phyloP scores from a whole-genome alignment of 2,888 invertebrate genomes.

The Ellobium chinense region DNA sequence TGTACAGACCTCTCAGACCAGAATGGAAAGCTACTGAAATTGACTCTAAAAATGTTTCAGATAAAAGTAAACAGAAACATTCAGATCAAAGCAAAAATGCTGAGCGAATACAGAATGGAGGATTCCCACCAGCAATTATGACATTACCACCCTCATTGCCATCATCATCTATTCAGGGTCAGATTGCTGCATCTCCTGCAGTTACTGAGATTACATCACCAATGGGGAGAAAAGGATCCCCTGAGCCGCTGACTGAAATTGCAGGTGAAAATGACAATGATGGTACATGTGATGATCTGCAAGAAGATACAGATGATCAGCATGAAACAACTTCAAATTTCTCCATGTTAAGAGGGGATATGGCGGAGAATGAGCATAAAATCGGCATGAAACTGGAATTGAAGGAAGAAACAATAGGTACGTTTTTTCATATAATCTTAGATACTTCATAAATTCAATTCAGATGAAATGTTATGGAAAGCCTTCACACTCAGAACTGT shows the following conservation, averaged over 20 bases:
- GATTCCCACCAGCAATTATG: not conserved
- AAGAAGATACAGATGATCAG: not conserved
- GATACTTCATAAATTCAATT: too few species aligned
- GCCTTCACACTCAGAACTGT: too few species aligned
- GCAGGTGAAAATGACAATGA: slow-evolving; percentile 21
- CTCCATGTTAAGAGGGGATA: not conserved
- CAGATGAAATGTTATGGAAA: too few species aligned
- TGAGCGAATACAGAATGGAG: not conserved
- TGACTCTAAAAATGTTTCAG: not conserved
- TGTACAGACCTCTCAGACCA: slow-evolving; percentile 31
- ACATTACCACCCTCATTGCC: too few species aligned
- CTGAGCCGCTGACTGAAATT: not conserved
- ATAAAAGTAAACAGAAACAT: too few species aligned
- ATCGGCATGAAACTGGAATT: too few species aligned
- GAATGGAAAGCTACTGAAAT: slow-evolving; percentile 17
- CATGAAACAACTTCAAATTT: not conserved
- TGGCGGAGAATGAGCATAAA: not conserved
- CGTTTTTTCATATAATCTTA: not conserved
- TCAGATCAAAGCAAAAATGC: not conserved
- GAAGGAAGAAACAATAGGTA: not conserved
- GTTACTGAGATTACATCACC: not conserved
- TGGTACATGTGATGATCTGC: not conserved
- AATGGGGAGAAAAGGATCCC: not conserved
- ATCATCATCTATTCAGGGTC: not conserved
- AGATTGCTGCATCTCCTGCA: not conserved